phyloP scores from a whole-genome alignment of 2,797 vertebrate genomes.

The Erithacus rubecula region DNA sequence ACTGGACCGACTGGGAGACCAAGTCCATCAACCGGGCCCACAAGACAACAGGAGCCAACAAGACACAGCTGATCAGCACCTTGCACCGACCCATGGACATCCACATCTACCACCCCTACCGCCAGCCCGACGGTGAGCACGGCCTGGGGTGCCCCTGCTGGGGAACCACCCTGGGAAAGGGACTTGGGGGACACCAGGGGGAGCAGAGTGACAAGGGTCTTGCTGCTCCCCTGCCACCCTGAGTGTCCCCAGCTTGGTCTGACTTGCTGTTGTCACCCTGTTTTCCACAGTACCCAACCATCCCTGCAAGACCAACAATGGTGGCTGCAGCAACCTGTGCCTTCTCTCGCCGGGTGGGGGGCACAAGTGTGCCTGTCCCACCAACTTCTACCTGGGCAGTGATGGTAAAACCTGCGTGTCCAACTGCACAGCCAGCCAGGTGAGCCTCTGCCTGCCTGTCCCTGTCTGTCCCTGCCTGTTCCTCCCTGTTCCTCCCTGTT shows the following conservation, averaged over 20 bases:
- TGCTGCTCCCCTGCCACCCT: rapidly evolving
- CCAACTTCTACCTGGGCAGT: slow-evolving; percentile 84
- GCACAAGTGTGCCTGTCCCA: slow-evolving; percentile 84
- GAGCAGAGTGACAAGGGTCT: not conserved
- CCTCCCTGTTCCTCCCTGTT: too few relatives aligned
- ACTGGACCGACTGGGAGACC: slow-evolving; percentile 99
- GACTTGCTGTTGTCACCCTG: not conserved
- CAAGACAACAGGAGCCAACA: slow-evolving; percentile 86
- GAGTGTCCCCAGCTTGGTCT: not conserved
- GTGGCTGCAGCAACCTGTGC: slow-evolving; percentile 89
- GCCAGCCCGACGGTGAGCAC: slow-evolving; percentile 81
- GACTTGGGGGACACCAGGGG: rapidly evolving
- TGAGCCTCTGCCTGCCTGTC: slow-evolving; percentile 22
- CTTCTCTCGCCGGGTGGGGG: slow-evolving; percentile 83
- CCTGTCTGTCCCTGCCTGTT: not conserved
- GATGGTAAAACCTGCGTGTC: slow-evolving; percentile 94
- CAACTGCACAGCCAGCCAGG: slow-evolving; percentile 98
- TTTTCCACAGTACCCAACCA: slow-evolving; percentile 78
- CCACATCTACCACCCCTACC: slow-evolving; percentile 85
- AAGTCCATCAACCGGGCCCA: slow-evolving; percentile 97
- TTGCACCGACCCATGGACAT: slow-evolving; percentile 97
- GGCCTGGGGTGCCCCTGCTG: rapidly evolving
- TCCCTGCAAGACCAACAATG: slow-evolving; percentile 85
- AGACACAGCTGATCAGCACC: slow-evolving; percentile 92
- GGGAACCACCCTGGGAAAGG: not conserved